phyloP scores from a whole-genome alignment of 2,888 invertebrate species.

The Drosophila borealis region DNA sequence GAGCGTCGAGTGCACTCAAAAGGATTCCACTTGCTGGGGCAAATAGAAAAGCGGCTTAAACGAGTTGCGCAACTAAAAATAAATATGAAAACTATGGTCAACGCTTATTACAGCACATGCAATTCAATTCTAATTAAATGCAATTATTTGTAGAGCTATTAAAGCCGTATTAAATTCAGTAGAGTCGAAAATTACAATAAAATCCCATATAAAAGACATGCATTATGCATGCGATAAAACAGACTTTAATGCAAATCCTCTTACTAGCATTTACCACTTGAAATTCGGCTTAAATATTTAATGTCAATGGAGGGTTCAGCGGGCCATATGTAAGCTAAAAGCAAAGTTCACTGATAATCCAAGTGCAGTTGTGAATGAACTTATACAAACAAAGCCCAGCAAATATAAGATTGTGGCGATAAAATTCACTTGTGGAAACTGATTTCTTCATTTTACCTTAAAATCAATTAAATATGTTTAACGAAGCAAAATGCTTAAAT shows the following conservation, averaged over 20 bases:
- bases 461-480: background rate
- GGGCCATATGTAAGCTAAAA: conserved; percentile 9
- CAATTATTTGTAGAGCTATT: conserved; percentile 21
- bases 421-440: conserved; percentile 1
- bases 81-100: conserved; percentile 30
- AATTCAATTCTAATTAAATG: conserved; percentile 31
- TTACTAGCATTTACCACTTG: conserved; percentile 69
- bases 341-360: conserved; percentile 21
- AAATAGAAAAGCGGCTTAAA: conserved; percentile 41
- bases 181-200: conserved; percentile 3
- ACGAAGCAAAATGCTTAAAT: background rate
- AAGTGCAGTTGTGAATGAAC: conserved; percentile 28
- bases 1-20: conserved; percentile 41
- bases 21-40: conserved; percentile 22
- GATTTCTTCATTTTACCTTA: background rate
- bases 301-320: conserved; percentile 11
- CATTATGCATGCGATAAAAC: conserved; percentile 59
- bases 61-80: conserved; percentile 30
- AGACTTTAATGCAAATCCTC: conserved; percentile 68
- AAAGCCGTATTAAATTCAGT: conserved; percentile 16
- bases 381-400: conserved; percentile 14
- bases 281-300: conserved; percentile 61
- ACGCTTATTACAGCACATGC: conserved; percentile 16
- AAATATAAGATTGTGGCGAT: conserved; percentile 2
- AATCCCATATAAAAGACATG: conserved; percentile 25